These are phyloP conservation scores for Morinoia aosen DNA, from an alignment of 2,888 invertebrate genomes.

Conservation along the genomic window DNA sequence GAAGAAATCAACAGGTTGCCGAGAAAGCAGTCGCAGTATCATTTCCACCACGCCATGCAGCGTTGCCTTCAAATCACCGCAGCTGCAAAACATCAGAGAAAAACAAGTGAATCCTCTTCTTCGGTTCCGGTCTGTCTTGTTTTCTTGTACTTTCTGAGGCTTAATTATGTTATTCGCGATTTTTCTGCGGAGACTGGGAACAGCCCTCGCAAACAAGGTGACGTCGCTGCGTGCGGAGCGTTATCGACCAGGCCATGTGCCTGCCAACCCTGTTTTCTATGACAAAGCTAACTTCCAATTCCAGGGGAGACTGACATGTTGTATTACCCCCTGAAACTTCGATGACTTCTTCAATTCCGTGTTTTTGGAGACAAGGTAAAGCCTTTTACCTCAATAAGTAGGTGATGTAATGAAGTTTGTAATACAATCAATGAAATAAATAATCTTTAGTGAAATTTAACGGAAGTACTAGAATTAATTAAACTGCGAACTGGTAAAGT, in stretches of 20 bases:
- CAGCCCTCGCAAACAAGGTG: slow-evolving; percentile 40
- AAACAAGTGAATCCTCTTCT: slow-evolving; percentile 23
- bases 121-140: slow-evolving; percentile 1
- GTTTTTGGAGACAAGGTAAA: not conserved
- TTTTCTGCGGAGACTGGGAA: not conserved
- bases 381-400: not conserved
- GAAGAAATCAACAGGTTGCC: slow-evolving; percentile 24
- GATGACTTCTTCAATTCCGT: not conserved
- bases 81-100: not conserved
- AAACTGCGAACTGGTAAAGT: too few species aligned
- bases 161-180: slow-evolving; percentile 47
- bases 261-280: slow-evolving; percentile 29
- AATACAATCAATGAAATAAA: too few species aligned
- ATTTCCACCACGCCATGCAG: not conserved
- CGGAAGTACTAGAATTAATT: too few species aligned
- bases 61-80: not conserved
- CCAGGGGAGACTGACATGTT: slow-evolving; percentile 19
- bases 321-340: not conserved
- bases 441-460: too few species aligned
- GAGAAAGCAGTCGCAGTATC: not conserved
- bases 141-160: slow-evolving; percentile 37
- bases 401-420: too few species aligned
- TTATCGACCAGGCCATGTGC: not conserved
- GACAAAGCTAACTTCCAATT: not conserved
- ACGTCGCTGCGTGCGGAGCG: not conserved